A percentile compares a stretch with the other conserved stretches of the same genome.
Evolutionary conservation across 2,113 vertebrate genomes (phyloP).

Genomic region (Falcunculus frontatus): DNA sequence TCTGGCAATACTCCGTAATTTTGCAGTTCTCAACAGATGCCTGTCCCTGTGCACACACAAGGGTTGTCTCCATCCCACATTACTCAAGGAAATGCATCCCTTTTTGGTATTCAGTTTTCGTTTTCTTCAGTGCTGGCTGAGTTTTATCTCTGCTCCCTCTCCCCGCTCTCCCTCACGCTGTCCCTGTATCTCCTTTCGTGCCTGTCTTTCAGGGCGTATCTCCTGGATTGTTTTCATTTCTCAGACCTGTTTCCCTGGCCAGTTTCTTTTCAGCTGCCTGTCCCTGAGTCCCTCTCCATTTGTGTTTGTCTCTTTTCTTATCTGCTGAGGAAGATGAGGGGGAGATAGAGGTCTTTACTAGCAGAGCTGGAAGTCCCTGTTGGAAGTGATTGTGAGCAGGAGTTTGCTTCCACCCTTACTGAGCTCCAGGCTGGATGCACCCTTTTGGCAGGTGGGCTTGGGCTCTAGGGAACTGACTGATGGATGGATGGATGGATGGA

Average conservation of each 20-base stretch:
- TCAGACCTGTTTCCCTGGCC: background rate
- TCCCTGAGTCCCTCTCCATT: background rate
- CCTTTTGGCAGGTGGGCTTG: no score
- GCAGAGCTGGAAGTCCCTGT: background rate
- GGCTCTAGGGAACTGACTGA: background rate
- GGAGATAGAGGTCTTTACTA: background rate
- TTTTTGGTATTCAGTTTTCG: background rate
- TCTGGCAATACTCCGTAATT: background rate
- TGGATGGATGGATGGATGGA: background rate
- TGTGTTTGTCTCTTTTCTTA: background rate
- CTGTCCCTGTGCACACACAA: accelerated
- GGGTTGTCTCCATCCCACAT: background rate
- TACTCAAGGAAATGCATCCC: background rate
- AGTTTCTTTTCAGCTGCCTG: background rate
- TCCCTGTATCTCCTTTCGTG: background rate
- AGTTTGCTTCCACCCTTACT: background rate
- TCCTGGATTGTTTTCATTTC: background rate
- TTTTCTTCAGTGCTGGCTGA: background rate
- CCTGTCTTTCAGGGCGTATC: background rate
- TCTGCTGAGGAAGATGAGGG: background rate
- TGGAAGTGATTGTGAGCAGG: background rate
- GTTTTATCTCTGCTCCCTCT: conserved; percentile 10
- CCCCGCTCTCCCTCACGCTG: accelerated
- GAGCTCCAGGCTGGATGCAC: background rate
- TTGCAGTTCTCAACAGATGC: background rate